These are phyloP conservation scores for Thymelicus lineola DNA, from an alignment of 2,888 invertebrate genomes.

Conservation along the genomic window DNA sequence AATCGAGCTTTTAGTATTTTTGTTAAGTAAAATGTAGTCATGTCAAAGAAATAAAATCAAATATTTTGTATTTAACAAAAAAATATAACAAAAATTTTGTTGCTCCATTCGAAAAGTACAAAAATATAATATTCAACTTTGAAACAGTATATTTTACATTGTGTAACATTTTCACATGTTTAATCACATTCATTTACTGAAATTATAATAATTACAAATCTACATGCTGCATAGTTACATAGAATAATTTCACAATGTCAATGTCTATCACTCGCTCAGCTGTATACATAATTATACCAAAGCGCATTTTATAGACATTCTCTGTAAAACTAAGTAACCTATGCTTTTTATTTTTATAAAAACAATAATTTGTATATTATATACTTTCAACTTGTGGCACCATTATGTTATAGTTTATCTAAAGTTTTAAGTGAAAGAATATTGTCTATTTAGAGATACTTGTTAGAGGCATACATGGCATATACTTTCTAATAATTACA, in stretches of 20 bases:
- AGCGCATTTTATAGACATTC: slow-evolving; percentile 1
- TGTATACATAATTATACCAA: slow-evolving; percentile 6
- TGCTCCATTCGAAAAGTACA: slow-evolving; percentile 67
- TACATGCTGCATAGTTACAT: slow-evolving; percentile 15
- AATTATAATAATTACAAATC: slow-evolving; percentile 25
- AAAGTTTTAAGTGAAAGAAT: neutral
- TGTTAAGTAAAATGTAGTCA: slow-evolving; percentile 5
- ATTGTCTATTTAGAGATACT: neutral
- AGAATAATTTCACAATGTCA: slow-evolving; percentile 32
- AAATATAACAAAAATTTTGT: slow-evolving; percentile 52
- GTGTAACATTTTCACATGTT: slow-evolving; percentile 57
- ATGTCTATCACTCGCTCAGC: slow-evolving; percentile 10
- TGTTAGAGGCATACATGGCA: neutral
- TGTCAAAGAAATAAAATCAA: slow-evolving; percentile 40
- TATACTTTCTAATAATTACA: neutral
- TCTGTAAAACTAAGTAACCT: neutral
- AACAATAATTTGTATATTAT: slow-evolving; percentile 3
- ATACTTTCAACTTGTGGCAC: slow-evolving; percentile 15
- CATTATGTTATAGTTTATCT: slow-evolving; percentile 1
- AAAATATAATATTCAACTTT: slow-evolving; percentile 74
- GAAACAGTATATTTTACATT: slow-evolving; percentile 70
- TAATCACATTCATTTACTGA: slow-evolving; percentile 58
- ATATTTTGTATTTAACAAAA: slow-evolving; percentile 44
- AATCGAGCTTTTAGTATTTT: neutral
- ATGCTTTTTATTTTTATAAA: neutral